A percentile compares a stretch with the other conserved stretches of the same genome.
Conservation (phyloP, 2,888 invertebrate genomes). For the Zygogramma bicolorata region DNA sequence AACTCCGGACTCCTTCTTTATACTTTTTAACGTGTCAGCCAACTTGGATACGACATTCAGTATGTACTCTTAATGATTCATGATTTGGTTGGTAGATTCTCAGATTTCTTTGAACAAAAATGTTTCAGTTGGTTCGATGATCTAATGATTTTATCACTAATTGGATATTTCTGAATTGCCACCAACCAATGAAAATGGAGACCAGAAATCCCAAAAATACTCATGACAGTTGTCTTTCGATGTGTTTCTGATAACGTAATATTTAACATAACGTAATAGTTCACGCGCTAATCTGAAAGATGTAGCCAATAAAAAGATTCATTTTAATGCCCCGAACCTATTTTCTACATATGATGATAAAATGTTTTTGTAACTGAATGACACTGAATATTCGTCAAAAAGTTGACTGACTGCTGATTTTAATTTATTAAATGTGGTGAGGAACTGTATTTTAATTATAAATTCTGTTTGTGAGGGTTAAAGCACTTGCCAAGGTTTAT, state of each 20-base stretch:
- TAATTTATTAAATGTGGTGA: constrained; percentile 48
- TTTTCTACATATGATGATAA: neutral
- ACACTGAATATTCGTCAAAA: constrained; percentile 26
- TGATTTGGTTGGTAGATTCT: neutral
- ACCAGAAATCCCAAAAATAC: neutral
- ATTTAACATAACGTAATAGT: too few relatives aligned
- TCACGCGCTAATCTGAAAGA: too few relatives aligned
- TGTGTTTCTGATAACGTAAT: too few relatives aligned
- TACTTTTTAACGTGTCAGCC: constrained; percentile 2
- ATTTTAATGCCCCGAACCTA: neutral
- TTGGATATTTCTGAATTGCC: neutral
- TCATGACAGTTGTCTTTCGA: neutral
- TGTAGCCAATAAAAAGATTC: neutral
- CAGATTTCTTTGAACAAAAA: too few relatives aligned
- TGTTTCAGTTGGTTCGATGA: too few relatives aligned
- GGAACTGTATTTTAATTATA: constrained; percentile 48
- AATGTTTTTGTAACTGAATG: neutral
- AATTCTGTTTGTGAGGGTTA: constrained; percentile 46
- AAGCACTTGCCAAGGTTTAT: constrained; percentile 53
- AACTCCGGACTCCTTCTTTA: neutral
- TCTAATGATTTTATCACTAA: neutral
- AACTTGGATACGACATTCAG: neutral
- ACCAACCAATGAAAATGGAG: neutral
- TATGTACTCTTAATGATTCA: too few relatives aligned
- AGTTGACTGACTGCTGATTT: constrained; percentile 48